Percentiles rank a stretch among this genome's conserved stretches.
phyloP scores from a whole-genome alignment of 1,140 invertebrate species.

The Eumeta japonica region DNA sequence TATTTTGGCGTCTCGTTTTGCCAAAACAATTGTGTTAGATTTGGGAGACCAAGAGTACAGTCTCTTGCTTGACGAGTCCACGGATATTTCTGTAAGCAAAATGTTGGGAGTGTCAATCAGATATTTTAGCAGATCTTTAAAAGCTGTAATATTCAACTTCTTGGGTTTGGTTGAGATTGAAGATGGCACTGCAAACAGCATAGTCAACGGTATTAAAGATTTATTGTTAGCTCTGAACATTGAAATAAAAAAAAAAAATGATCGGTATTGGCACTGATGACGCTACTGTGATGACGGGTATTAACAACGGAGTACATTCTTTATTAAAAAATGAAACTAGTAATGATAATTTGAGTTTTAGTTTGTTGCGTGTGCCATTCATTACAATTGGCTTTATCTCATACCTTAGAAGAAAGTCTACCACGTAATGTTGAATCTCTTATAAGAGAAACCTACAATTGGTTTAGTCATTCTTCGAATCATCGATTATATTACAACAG shows the following conservation, averaged over 20 bases:
- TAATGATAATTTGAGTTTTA: constrained; percentile 15
- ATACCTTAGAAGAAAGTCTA: too few species aligned
- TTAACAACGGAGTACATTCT: too few species aligned
- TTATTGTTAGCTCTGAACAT: constrained; percentile 10
- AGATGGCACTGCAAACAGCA: too few species aligned
- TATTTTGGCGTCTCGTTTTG: constrained; percentile 26
- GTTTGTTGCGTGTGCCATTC: too few species aligned
- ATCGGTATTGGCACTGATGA: constrained; percentile 34
- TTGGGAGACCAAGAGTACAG: too few species aligned
- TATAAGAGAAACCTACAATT: too few species aligned
- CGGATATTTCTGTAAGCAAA: constrained; percentile 31
- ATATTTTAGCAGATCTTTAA: constrained; percentile 25
- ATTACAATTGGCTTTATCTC: constrained; percentile 24
- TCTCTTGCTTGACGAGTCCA: constrained; percentile 41
- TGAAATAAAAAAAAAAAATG: constrained; percentile 19
- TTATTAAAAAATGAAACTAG: constrained; percentile 18
- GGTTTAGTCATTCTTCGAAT: too few species aligned
- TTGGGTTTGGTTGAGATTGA: too few species aligned
- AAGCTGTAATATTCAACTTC: constrained; percentile 20
- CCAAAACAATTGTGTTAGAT: constrained; percentile 20
- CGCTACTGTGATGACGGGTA: constrained; percentile 25
- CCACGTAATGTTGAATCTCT: too few species aligned
- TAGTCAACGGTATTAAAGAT: too few species aligned
- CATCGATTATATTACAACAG: constrained; percentile 20
- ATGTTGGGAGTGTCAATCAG: constrained; percentile 28